Evolutionary conservation across 1,140 invertebrate species (phyloP), one percentile per base, ranked within the genome.

Genomic region (Apis florea): DNA sequence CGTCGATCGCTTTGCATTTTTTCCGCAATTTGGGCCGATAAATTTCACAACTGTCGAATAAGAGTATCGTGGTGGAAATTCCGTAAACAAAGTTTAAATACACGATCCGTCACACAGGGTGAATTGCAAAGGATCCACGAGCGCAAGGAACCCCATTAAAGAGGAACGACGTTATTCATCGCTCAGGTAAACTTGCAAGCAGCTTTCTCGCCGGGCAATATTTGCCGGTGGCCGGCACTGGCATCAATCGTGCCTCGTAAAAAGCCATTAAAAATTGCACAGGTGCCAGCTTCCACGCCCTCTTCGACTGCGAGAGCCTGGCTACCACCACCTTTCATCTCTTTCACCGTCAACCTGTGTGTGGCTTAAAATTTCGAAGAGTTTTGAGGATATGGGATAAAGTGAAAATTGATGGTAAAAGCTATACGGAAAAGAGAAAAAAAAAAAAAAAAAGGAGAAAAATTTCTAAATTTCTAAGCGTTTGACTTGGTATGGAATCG

Each of bases 221-320:
- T 85, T 79, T 78, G 70, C 82, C 13, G 26, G 17, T 68, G 31
- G 53, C 78, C 78, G 24, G 40, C 61, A 59, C 66, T 24, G 59
- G 63, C 73, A 73, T 88, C 83, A 87, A 87, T 85, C 74, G 72
- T 12, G 58, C 47, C 53, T 67, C 49, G 74, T 79, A 83, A 85
- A 85, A 87, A 79, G 59, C 70, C 74, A 83, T 85, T 85, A 82
- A 87, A 87, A 86, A 85, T 87, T 83, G 75, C 78, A 85, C 68
- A 78, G 64, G 69, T 70, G 75, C 40, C 59, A 66, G 26, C 24
- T 31, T 61, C 53, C 67, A 66, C 69, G 49, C 51, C 73, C 15
- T 68, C 56, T 24, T 68, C 69, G 13, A 69, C 15, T 3, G 24
- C 15, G 19, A 21, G 40, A 21, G 40, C 67, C 47, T 11, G 31